Evolutionary conservation across 2,113 vertebrate genomes (phyloP).

Genomic region (Cettia cetti): DNA sequence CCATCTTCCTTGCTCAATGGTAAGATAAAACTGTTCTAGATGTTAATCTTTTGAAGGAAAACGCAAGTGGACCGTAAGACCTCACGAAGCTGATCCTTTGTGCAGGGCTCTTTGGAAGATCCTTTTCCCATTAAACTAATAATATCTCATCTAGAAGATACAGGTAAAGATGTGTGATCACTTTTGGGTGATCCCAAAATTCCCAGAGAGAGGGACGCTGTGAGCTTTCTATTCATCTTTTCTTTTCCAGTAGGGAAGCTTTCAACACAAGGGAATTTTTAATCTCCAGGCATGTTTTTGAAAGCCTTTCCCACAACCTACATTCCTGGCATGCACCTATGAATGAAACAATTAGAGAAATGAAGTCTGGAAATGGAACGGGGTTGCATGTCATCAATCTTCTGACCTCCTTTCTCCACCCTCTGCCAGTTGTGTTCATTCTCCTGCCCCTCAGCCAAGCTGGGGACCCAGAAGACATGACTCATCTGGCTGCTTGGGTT

Average conservation of each 20-base stretch:
- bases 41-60: background rate
- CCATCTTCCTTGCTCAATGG: background rate
- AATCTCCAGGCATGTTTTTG: background rate
- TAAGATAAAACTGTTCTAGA: background rate
- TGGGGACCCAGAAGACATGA: background rate
- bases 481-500: background rate
- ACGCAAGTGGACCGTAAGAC: background rate
- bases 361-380: constrained; percentile 8
- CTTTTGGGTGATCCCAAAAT: background rate
- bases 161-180: background rate
- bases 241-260: background rate
- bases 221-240: background rate
- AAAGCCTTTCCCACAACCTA: constrained; percentile 15
- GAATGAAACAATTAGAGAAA: constrained; percentile 43
- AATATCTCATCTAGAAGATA: background rate
- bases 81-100: background rate
- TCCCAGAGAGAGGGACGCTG: background rate
- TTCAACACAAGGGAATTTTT: constrained; percentile 6
- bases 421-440: background rate
- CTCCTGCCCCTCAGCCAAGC: background rate
- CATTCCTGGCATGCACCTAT: constrained; percentile 20
- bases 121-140: background rate
- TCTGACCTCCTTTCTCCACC: background rate
- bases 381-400: background rate
- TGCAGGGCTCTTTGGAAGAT: background rate